These are phyloP conservation scores for Bradypodion pumilum DNA, from an alignment of 2,797 vertebrate genomes.

Conservation along the genomic window DNA sequence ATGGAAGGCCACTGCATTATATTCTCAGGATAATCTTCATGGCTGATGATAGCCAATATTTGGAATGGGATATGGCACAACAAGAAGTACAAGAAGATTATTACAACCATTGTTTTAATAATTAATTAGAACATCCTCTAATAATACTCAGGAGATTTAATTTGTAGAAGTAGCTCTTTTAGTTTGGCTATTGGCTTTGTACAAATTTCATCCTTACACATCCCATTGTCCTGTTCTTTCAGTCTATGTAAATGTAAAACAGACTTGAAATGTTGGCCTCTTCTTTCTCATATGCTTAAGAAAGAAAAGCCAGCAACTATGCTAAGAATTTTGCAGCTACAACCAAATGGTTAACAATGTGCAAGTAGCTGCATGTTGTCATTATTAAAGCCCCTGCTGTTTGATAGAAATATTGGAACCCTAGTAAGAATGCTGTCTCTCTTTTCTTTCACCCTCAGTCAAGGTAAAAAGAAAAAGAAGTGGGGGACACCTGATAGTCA, in stretches of 20 bases:
- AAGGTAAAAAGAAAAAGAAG: not conserved
- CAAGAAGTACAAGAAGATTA: no score
- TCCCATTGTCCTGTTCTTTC: not conserved
- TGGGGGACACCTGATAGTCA: slow-evolving; percentile 8
- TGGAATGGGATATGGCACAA: no score
- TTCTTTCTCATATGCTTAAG: slow-evolving; percentile 23
- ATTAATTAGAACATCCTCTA: not conserved
- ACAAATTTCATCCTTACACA: slow-evolving; percentile 11
- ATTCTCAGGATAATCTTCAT: no score
- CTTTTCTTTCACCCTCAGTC: not conserved
- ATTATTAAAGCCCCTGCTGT: slow-evolving; percentile 60
- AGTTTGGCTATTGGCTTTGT: slow-evolving; percentile 17
- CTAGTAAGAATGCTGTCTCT: slow-evolving; percentile 45
- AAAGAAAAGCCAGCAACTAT: slow-evolving; percentile 55
- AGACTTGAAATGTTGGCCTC: slow-evolving; percentile 36
- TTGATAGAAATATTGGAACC: slow-evolving; percentile 51
- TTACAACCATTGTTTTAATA: not conserved
- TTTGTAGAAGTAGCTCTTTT: not conserved
- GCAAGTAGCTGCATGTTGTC: slow-evolving; percentile 61
- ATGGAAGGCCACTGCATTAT: no score
- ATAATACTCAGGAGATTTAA: not conserved
- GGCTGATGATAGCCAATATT: no score
- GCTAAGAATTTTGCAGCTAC: slow-evolving; percentile 55
- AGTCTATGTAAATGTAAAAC: slow-evolving; percentile 17
- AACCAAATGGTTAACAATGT: slow-evolving; percentile 62